Evolutionary conservation across 2,888 invertebrate genomes (phyloP).

Genomic region (Coecobrya sp.): DNA sequence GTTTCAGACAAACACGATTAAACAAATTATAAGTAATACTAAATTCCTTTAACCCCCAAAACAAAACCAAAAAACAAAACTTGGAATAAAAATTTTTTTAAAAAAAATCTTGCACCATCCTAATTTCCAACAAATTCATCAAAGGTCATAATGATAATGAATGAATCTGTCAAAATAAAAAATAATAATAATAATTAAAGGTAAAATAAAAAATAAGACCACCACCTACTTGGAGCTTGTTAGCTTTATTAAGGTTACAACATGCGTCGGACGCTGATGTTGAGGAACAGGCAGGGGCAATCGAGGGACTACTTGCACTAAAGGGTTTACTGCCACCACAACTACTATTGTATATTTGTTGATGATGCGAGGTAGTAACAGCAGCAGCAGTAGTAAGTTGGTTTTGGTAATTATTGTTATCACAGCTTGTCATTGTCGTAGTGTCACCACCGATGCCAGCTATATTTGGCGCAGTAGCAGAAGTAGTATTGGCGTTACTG

Average conservation of each 20-base stretch:
- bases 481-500: slow-evolving; percentile 33
- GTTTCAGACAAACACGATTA: slow-evolving; percentile 40
- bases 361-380: neutral
- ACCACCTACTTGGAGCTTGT: slow-evolving; percentile 78
- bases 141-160: neutral
- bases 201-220: slow-evolving; percentile 53
- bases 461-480: slow-evolving; percentile 44
- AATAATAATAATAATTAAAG: slow-evolving; percentile 47
- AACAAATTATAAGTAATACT: neutral
- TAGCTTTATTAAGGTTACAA: slow-evolving; percentile 73
- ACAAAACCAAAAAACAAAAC: neutral
- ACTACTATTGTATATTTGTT: slow-evolving; percentile 34
- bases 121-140: neutral
- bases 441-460: slow-evolving; percentile 48
- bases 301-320: slow-evolving; percentile 78
- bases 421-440: slow-evolving; percentile 31
- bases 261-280: slow-evolving; percentile 53
- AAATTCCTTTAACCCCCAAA: neutral
- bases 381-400: slow-evolving; percentile 14
- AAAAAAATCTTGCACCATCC: neutral
- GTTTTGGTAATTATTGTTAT: slow-evolving; percentile 30
- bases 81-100: neutral
- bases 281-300: slow-evolving; percentile 59
- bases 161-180: slow-evolving; percentile 42
- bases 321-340: slow-evolving; percentile 59